Conservation (phyloP, 2,888 invertebrate genomes). For the Laothoe populi region DNA sequence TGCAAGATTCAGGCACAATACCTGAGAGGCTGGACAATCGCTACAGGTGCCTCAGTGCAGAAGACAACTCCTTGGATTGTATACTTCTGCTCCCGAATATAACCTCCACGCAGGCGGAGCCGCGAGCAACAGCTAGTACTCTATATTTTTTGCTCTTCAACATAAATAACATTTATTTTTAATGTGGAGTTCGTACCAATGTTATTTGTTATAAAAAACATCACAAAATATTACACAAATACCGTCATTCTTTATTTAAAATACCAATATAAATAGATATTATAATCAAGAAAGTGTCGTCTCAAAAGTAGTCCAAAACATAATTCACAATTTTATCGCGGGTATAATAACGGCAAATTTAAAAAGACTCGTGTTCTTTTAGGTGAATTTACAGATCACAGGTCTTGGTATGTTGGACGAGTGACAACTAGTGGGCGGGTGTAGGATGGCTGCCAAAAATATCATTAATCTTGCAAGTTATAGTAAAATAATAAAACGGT, state of each 20-base stretch:
- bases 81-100: too few species aligned
- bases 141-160: too few species aligned
- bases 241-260: constrained; percentile 15
- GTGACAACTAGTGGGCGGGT: constrained; percentile 33
- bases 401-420: neutral
- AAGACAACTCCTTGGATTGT: too few species aligned
- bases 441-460: constrained; percentile 38
- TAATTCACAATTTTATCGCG: constrained; percentile 24
- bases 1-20: too few species aligned
- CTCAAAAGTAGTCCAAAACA: constrained; percentile 19
- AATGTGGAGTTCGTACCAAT: too few species aligned
- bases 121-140: too few species aligned
- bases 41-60: too few species aligned
- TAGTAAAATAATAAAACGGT: constrained; percentile 37
- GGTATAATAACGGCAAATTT: constrained; percentile 8
- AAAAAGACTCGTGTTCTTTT: neutral
- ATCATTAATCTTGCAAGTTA: constrained; percentile 36
- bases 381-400: neutral
- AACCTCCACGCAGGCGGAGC: too few species aligned
- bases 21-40: too few species aligned
- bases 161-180: too few species aligned
- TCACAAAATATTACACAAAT: neutral
- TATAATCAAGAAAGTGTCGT: constrained; percentile 18
- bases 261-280: constrained; percentile 6
- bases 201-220: too few species aligned